phyloP scores from a whole-genome alignment of 2,888 invertebrate genomes.

The Leucoma salicis region DNA sequence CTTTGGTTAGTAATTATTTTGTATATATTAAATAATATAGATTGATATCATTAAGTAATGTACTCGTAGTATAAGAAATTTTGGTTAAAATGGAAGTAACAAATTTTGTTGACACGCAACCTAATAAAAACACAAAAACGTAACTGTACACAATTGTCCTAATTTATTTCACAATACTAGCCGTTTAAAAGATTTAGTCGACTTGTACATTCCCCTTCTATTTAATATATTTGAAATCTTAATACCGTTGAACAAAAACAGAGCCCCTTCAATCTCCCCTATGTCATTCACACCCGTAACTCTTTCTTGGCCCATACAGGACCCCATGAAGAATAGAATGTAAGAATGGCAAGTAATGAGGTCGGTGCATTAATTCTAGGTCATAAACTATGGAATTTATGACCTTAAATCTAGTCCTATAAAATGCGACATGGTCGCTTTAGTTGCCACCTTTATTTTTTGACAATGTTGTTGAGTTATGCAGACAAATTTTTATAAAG shows the following conservation, averaged over 20 bases:
- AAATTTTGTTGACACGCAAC: too few species aligned
- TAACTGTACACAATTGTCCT: neutral
- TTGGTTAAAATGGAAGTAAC: too few species aligned
- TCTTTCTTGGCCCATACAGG: constrained; percentile 78
- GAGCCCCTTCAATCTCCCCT: constrained; percentile 44
- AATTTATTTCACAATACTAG: constrained; percentile 2
- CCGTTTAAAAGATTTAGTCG: constrained; percentile 12
- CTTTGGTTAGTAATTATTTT: too few species aligned
- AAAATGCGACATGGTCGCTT: constrained; percentile 75
- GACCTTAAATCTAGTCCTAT: constrained; percentile 64
- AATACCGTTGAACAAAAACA: constrained; percentile 31
- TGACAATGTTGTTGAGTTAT: constrained; percentile 72
- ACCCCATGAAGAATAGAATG: constrained; percentile 41
- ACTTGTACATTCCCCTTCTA: constrained; percentile 6
- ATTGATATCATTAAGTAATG: too few species aligned
- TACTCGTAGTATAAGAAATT: too few species aligned
- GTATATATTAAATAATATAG: too few species aligned
- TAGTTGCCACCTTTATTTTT: constrained; percentile 52
- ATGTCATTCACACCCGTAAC: constrained; percentile 67
- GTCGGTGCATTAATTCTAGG: constrained; percentile 73
- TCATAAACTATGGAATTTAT: constrained; percentile 78
- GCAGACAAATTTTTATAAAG: constrained; percentile 61
- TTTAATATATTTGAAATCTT: constrained; percentile 34
- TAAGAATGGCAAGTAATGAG: constrained; percentile 79
- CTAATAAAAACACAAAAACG: neutral